phyloP scores from a whole-genome alignment of 2,113 vertebrate genomes.

The Mustelus asterias region DNA sequence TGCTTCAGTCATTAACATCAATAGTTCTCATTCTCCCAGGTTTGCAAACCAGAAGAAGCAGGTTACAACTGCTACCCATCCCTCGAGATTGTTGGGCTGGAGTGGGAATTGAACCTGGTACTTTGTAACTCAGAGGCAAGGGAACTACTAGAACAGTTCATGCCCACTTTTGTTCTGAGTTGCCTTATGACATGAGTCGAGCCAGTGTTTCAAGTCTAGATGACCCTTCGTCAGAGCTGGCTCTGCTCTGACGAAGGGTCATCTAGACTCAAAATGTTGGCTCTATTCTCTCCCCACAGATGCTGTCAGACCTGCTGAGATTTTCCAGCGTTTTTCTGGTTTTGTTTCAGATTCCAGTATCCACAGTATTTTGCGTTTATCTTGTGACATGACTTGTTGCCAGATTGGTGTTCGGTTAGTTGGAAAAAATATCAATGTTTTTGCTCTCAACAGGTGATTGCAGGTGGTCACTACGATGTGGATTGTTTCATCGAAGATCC shows the following conservation, averaged over 20 bases:
- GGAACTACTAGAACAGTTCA: neutral
- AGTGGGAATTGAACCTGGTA: neutral
- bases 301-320: no score
- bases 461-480: conserved; percentile 84
- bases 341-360: no score
- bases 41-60: neutral
- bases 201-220: no score
- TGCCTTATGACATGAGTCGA: neutral
- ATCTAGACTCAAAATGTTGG: no score
- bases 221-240: no score
- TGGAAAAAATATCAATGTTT: no score
- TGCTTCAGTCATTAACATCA: no score
- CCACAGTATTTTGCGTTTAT: no score
- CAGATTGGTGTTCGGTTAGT: neutral
- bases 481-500: conserved; percentile 81
- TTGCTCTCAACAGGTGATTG: conserved; percentile 64
- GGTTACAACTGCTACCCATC: neutral
- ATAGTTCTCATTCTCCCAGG: no score
- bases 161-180: neutral
- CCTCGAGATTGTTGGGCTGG: neutral
- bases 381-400: neutral
- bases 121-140: neutral
- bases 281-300: no score
- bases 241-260: no score
- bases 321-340: no score